These are phyloP conservation scores for Megatriorchis doriae DNA, from an alignment of 2,113 vertebrate genomes.

Conservation along the genomic window DNA sequence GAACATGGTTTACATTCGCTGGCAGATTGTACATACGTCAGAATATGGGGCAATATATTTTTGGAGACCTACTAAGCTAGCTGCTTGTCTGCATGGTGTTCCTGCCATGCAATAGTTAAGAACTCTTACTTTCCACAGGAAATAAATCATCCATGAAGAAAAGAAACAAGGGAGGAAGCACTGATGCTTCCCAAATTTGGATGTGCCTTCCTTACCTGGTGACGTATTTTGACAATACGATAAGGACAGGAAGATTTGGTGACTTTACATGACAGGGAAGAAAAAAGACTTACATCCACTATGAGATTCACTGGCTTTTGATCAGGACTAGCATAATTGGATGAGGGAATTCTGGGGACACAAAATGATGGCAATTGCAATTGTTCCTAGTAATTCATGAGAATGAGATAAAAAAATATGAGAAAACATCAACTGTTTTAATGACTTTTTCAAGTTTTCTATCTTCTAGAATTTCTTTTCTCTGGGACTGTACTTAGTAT, in stretches of 20 bases:
- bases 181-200: neutral
- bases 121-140: neutral
- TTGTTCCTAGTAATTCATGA: neutral
- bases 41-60: neutral
- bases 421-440: neutral
- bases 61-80: neutral
- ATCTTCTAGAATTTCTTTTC: neutral
- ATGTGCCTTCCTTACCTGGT: neutral
- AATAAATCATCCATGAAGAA: neutral
- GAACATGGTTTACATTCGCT: neutral
- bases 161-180: neutral
- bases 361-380: neutral
- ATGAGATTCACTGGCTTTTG: neutral
- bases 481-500: neutral
- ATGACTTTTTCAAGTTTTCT: neutral
- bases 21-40: neutral
- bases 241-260: neutral
- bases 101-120: neutral
- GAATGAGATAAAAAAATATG: neutral
- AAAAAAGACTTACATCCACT: neutral
- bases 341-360: neutral
- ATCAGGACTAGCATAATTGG: neutral
- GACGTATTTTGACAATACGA: neutral
- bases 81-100: neutral
- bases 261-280: neutral